A percentile compares a stretch with the other conserved stretches of the same genome.
These are phyloP conservation scores for Kryphioiulus occultus DNA, from an alignment of 2,888 invertebrate genomes.

Conservation along the genomic window DNA sequence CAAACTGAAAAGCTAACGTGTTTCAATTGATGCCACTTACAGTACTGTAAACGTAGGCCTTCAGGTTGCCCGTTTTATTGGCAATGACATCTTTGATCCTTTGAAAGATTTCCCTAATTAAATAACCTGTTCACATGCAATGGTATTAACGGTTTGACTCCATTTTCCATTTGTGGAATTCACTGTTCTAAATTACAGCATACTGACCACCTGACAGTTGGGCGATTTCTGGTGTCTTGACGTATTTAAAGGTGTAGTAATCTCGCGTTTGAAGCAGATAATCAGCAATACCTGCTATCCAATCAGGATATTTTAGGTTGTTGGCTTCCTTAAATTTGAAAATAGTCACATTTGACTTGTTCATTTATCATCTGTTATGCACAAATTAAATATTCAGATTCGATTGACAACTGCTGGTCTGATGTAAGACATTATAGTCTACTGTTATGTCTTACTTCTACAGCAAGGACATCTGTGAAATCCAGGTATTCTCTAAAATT, in stretches of 20 bases:
- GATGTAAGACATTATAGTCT: too few relatives aligned
- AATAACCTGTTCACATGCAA: not conserved
- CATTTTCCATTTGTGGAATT: not conserved
- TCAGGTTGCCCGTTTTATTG: not conserved
- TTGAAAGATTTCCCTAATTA: not conserved
- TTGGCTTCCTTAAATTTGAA: not conserved
- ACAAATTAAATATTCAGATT: too few relatives aligned
- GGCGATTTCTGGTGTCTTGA: conserved; percentile 7
- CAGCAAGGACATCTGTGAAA: not conserved
- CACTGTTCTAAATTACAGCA: not conserved
- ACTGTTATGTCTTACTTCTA: not conserved
- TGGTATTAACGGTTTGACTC: not conserved
- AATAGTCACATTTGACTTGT: too few relatives aligned
- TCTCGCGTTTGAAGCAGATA: not conserved
- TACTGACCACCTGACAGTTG: conserved; percentile 36
- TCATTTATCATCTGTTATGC: too few relatives aligned
- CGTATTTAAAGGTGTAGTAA: conserved; percentile 28
- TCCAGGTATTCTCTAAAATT: not conserved
- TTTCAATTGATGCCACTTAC: not conserved
- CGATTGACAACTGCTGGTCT: too few relatives aligned
- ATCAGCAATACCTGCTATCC: not conserved
- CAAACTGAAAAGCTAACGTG: too few relatives aligned
- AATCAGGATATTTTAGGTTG: conserved; percentile 7
- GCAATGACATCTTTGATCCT: conserved; percentile 31
- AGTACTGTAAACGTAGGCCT: conserved; percentile 33